Evolutionary conservation across 2,888 invertebrate genomes (phyloP).

Genomic region (Pollenia labialis): DNA sequence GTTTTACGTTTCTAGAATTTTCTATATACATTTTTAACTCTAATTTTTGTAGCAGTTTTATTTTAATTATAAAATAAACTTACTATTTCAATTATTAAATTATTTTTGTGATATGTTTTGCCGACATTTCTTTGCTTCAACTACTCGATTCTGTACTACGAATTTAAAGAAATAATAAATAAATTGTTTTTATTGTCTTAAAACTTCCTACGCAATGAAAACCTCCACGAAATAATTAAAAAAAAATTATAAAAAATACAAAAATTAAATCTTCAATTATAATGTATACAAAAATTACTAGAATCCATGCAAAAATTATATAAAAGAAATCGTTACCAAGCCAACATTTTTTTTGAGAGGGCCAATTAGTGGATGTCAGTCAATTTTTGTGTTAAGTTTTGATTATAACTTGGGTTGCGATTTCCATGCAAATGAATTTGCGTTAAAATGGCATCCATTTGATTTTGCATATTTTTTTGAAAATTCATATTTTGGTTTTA

Average conservation of each 20-base stretch:
- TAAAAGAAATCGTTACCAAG: neutral
- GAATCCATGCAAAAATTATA: neutral
- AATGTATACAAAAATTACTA: neutral
- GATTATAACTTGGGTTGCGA: no score
- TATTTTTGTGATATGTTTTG: neutral
- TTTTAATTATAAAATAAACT: no score
- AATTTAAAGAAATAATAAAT: neutral
- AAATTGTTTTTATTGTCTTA: constrained; percentile 28
- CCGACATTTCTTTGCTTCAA: neutral
- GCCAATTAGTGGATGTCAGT: neutral
- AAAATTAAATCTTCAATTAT: constrained; percentile 30
- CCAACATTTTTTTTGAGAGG: neutral
- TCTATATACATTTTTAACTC: no score
- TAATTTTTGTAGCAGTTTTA: neutral
- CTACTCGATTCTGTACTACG: neutral
- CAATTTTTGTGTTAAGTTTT: no score
- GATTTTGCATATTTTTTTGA: no score
- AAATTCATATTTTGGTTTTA: no score
- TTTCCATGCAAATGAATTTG: no score
- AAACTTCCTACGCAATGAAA: constrained; percentile 48
- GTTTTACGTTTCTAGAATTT: no score
- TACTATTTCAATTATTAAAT: neutral
- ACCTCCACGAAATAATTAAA: constrained; percentile 47
- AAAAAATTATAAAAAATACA: neutral
- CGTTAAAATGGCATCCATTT: no score